A percentile compares a stretch with the other conserved stretches of the same genome.
Conservation (phyloP, 2,888 invertebrate species). For the Drosophila paramelanica region DNA sequence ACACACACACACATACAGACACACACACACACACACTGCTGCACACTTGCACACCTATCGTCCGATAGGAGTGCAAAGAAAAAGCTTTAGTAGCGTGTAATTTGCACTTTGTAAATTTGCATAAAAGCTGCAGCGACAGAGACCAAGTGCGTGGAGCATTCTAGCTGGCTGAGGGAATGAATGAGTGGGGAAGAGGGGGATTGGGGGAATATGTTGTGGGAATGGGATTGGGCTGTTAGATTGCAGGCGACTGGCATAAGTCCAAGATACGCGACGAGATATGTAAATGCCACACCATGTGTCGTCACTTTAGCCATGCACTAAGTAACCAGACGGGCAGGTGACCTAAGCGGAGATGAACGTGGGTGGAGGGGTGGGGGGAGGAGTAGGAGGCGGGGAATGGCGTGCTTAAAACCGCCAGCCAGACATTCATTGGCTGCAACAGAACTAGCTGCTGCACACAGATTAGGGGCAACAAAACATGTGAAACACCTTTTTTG, state of each 20-base stretch:
- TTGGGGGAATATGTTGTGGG: neutral
- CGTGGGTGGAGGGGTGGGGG: neutral
- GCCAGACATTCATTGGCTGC: constrained; percentile 59
- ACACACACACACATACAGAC: constrained; percentile 28
- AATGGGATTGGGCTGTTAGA: constrained; percentile 28
- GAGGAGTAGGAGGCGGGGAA: neutral
- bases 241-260: constrained; percentile 68
- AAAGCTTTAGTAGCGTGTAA: constrained; percentile 82
- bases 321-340: constrained; percentile 46
- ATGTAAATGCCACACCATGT: constrained; percentile 79
- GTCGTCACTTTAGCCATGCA: constrained; percentile 68
- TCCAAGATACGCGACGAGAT: constrained; percentile 77
- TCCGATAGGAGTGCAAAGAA: constrained; percentile 66
- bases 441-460: constrained; percentile 4
- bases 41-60: constrained; percentile 28
- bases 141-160: neutral
- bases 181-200: neutral
- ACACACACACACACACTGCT: constrained; percentile 15
- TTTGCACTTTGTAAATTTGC: constrained; percentile 83
- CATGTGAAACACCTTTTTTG: constrained; percentile 22
- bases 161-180: neutral
- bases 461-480: constrained; percentile 40
- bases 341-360: neutral
- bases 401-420: constrained; percentile 50
- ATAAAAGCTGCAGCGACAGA: constrained; percentile 72